phyloP scores from a whole-genome alignment of 2,888 invertebrate species.

The Drosophila nr. fundita region DNA sequence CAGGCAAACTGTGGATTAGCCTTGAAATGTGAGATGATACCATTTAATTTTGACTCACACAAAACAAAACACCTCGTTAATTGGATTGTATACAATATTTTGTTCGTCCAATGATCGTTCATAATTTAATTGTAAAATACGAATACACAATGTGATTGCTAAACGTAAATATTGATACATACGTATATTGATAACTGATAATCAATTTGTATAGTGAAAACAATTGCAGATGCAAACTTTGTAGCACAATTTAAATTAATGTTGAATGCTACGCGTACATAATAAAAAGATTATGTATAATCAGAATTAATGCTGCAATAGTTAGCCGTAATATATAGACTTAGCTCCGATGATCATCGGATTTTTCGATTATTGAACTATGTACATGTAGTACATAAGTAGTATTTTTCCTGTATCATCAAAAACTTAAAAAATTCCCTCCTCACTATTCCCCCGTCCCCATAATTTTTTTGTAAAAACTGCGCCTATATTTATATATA shows the following conservation, averaged over 20 bases:
- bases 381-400: slow-evolving; percentile 23
- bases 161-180: slow-evolving; percentile 22
- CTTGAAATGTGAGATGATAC: slow-evolving; percentile 12
- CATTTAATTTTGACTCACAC: slow-evolving; percentile 18
- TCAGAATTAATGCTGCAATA: slow-evolving; percentile 17
- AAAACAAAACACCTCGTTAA: slow-evolving; percentile 19
- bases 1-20: slow-evolving; percentile 23
- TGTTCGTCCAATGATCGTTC: slow-evolving; percentile 40
- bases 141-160: slow-evolving; percentile 55
- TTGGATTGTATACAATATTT: slow-evolving; percentile 29
- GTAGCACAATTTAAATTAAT: slow-evolving; percentile 49
- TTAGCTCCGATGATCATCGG: slow-evolving; percentile 14
- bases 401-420: slow-evolving; percentile 20
- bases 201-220: slow-evolving; percentile 27
- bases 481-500: background rate
- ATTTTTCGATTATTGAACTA: slow-evolving; percentile 19
- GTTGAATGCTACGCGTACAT: slow-evolving; percentile 33
- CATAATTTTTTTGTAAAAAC: background rate
- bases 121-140: slow-evolving; percentile 57
- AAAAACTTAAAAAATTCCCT: slow-evolving; percentile 19
- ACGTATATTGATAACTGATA: slow-evolving; percentile 19
- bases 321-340: slow-evolving; percentile 20
- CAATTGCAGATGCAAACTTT: slow-evolving; percentile 32
- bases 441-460: slow-evolving; percentile 12
- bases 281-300: slow-evolving; percentile 22